These are phyloP conservation scores for Cephus runcator DNA, from an alignment of 2,888 invertebrate species.

Conservation along the genomic window DNA sequence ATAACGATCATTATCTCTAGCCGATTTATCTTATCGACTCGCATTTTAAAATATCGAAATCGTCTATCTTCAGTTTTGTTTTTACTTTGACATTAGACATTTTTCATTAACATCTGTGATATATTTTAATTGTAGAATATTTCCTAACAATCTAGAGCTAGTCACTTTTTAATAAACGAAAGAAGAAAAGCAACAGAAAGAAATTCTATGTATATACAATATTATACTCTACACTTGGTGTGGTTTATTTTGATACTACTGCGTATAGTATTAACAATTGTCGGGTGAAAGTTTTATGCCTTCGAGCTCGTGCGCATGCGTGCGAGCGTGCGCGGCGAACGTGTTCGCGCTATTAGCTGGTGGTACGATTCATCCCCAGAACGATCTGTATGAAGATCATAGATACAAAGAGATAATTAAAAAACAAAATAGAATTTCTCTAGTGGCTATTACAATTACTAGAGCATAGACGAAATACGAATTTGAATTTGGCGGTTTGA, in stretches of 20 bases:
- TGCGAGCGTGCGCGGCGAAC: background rate
- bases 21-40: constrained; percentile 36
- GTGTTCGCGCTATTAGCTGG: background rate
- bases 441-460: too few species aligned
- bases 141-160: constrained; percentile 47
- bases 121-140: constrained; percentile 61
- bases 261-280: constrained; percentile 1
- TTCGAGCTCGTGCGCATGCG: background rate
- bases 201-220: constrained; percentile 56
- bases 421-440: background rate
- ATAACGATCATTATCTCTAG: constrained; percentile 42
- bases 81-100: constrained; percentile 50
- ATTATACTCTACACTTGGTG: constrained; percentile 62
- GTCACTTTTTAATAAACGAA: constrained; percentile 46
- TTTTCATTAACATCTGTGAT: constrained; percentile 63
- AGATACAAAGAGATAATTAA: background rate
- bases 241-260: constrained; percentile 64
- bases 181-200: constrained; percentile 26
- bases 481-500: background rate
- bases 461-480: background rate
- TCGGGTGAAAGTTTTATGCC: constrained; percentile 3
- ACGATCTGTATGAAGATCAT: background rate
- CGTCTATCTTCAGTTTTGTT: constrained; percentile 37
- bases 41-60: constrained; percentile 30
- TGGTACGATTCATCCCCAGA: background rate